A percentile compares a stretch with the other conserved stretches of the same genome.
Evolutionary conservation across 2,888 invertebrate genomes (phyloP).

Genomic region (Lycaena phlaeas): DNA sequence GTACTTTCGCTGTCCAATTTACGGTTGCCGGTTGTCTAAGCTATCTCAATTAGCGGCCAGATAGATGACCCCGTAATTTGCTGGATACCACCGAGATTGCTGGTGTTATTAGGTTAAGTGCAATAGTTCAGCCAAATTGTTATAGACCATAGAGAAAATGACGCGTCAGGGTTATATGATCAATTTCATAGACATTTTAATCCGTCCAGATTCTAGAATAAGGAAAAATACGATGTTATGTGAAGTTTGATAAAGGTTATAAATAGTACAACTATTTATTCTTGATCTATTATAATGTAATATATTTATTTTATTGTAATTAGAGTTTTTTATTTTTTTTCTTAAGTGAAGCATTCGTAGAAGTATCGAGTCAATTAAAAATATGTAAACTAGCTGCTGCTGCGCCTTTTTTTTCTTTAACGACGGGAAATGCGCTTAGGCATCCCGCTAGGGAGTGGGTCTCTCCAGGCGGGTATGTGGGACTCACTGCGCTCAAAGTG

Average conservation of each 20-base stretch:
- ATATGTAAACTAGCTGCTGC: no score
- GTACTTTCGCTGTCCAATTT: constrained; percentile 68
- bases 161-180: constrained; percentile 15
- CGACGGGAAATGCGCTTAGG: no score
- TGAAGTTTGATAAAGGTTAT: neutral
- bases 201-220: neutral
- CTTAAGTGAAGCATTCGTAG: no score
- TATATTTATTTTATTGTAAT: no score
- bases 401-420: no score
- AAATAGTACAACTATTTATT: neutral
- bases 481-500: no score
- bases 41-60: constrained; percentile 68
- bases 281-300: neutral
- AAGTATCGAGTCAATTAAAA: no score
- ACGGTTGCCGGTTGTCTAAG: constrained; percentile 60
- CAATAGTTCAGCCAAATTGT: constrained; percentile 32
- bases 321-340: no score
- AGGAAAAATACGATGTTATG: neutral
- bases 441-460: no score
- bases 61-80: constrained; percentile 66
- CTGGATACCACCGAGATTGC: constrained; percentile 46
- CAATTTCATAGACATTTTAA: neutral
- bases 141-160: constrained; percentile 32
- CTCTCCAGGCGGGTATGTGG: no score
- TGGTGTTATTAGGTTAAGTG: constrained; percentile 53